Percentiles rank a stretch among this genome's conserved stretches.
phyloP scores from a whole-genome alignment of 2,888 invertebrate species.

The Lampropteryx suffumata region DNA sequence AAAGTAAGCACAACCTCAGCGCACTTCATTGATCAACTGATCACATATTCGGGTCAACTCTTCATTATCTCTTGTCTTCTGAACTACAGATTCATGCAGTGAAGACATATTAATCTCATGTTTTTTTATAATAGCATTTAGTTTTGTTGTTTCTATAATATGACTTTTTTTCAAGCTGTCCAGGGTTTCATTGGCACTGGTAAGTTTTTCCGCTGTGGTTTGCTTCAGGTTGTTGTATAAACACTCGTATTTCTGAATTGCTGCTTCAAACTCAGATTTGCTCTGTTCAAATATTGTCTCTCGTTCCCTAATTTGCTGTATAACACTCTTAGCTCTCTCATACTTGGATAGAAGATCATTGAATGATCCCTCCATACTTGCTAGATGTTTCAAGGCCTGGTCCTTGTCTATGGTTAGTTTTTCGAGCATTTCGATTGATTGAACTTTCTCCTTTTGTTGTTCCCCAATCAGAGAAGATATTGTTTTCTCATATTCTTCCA shows the following conservation, averaged over 20 bases:
- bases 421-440: conserved; percentile 69
- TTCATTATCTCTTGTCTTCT: conserved; percentile 94
- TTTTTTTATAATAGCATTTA: conserved; percentile 93
- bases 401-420: conserved; percentile 81
- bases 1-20: conserved; percentile 35
- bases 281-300: conserved; percentile 87
- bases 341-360: conserved; percentile 84
- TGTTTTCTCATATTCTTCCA: conserved; percentile 91
- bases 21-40: conserved; percentile 89
- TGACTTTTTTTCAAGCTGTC: conserved; percentile 87
- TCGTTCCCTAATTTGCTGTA: conserved; percentile 77
- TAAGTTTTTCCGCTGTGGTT: conserved; percentile 92
- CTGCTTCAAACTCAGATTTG: conserved; percentile 86
- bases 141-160: conserved; percentile 89
- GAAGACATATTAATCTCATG: conserved; percentile 93
- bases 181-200: conserved; percentile 88
- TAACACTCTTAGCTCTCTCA: conserved; percentile 84
- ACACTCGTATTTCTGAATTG: conserved; percentile 88
- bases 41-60: conserved; percentile 96
- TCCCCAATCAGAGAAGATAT: conserved; percentile 88
- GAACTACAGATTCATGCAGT: conserved; percentile 90
- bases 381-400: conserved; percentile 82
- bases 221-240: conserved; percentile 92
- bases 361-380: conserved; percentile 84
- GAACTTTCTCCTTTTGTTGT: conserved; percentile 85